Percentiles rank a stretch among this genome's conserved stretches.
Evolutionary conservation across 2,797 vertebrate genomes (phyloP).

Genomic region (Tokudaia tokunoshimensis): DNA sequence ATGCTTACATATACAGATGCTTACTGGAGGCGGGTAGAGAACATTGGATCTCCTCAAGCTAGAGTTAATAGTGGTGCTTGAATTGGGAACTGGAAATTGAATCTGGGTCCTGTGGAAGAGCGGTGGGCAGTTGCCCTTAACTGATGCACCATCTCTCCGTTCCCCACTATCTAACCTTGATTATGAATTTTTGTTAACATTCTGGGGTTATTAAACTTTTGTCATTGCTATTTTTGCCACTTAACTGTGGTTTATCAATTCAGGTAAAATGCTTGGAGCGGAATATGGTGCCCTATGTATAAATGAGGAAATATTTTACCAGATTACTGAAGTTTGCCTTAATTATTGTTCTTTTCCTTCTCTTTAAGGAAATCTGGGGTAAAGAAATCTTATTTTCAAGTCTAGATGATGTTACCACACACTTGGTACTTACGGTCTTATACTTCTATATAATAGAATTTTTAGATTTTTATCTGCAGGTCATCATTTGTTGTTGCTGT

Average conservation of each 20-base stretch:
- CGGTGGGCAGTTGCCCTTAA: fast-evolving
- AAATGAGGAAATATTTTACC: not conserved
- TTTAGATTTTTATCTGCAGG: not conserved
- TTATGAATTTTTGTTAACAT: not conserved
- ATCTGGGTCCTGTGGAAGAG: not conserved
- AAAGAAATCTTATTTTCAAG: not conserved
- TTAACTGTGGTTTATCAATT: not conserved
- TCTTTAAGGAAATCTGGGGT: not conserved
- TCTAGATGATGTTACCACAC: not conserved
- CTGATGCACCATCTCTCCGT: no score
- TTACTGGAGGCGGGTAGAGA: not conserved
- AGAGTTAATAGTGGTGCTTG: not conserved
- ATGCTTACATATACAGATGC: not conserved
- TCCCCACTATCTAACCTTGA: not conserved
- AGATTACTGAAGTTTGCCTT: not conserved
- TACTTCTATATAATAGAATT: not conserved
- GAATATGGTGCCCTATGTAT: fast-evolving
- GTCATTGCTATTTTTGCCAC: not conserved
- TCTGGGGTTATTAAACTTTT: not conserved
- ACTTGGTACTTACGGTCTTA: not conserved
- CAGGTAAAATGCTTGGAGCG: not conserved
- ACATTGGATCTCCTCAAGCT: not conserved
- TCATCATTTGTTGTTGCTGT: not conserved
- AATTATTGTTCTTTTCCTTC: not conserved
- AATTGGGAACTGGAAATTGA: not conserved